These are phyloP conservation scores for Scaptomyza graminum DNA, from an alignment of 1,140 invertebrate species.

Conservation along the genomic window DNA sequence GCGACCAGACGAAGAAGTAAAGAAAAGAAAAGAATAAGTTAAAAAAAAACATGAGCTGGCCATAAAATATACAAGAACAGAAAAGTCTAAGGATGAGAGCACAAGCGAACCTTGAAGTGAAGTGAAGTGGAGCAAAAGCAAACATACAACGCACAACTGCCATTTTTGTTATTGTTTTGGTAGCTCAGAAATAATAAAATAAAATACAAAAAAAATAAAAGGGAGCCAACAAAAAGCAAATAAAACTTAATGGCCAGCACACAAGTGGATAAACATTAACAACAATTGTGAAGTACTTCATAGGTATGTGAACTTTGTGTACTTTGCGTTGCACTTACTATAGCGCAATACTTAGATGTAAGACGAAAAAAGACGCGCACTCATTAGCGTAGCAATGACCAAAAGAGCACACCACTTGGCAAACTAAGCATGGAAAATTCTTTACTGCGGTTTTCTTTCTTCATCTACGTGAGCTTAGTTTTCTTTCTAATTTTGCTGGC, in stretches of 20 bases:
- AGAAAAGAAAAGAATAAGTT: constrained; percentile 5
- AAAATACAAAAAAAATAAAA: constrained; percentile 21
- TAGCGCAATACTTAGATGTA: background rate
- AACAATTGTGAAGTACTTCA: constrained; percentile 8
- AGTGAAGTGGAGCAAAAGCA: constrained; percentile 59
- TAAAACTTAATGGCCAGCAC: constrained; percentile 39
- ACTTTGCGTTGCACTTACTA: constrained; percentile 7
- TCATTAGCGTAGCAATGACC: constrained; percentile 44
- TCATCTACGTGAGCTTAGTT: constrained; percentile 22
- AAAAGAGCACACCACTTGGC: no score
- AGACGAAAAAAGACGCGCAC: background rate
- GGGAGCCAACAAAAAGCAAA: constrained; percentile 37
- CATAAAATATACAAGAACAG: constrained; percentile 30
- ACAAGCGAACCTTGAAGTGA: constrained; percentile 48
- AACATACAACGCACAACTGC: background rate
- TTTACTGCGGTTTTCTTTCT: constrained; percentile 50
- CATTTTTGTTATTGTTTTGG: constrained; percentile 45
- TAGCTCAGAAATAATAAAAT: constrained; percentile 10
- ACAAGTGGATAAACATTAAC: constrained; percentile 56
- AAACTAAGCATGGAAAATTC: constrained; percentile 27
- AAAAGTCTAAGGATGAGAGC: constrained; percentile 46
- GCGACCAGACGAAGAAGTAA: constrained; percentile 7
- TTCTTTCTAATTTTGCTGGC: constrained; percentile 43
- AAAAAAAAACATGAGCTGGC: background rate
- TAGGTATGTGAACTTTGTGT: constrained; percentile 61